Conservation (phyloP, 2,113 vertebrate species). For the Petrocephalus microphthalmus region DNA sequence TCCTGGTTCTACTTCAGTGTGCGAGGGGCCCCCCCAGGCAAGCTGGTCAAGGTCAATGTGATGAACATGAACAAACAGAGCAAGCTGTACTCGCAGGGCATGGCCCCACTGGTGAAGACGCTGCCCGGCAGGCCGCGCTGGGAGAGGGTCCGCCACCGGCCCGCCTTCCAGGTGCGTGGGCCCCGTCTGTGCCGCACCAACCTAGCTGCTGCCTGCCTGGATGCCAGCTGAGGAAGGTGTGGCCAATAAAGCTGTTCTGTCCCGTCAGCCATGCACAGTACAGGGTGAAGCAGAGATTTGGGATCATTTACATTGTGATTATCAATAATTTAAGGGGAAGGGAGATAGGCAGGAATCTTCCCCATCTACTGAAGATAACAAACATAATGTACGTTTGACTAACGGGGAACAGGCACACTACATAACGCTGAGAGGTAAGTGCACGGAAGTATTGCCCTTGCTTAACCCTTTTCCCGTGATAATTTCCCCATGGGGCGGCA, state of each 20-base stretch:
- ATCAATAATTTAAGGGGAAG: no score
- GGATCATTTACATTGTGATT: not conserved
- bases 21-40: constrained; percentile 70
- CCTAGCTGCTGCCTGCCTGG: not conserved
- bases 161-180: constrained; percentile 70
- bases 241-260: not conserved
- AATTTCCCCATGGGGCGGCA: no score
- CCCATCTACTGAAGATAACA: no score
- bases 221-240: not conserved
- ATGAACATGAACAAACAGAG: constrained; percentile 99
- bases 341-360: no score
- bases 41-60: constrained; percentile 85
- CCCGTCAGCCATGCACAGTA: not conserved
- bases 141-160: constrained; percentile 84
- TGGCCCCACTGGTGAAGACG: constrained; percentile 85
- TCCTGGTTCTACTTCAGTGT: constrained; percentile 98
- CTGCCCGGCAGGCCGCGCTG: constrained; percentile 75
- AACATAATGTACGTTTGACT: no score
- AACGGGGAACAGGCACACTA: no score
- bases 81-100: constrained; percentile 92
- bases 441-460: no score
- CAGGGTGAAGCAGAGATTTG: not conserved
- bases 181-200: not conserved
- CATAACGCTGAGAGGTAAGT: no score
- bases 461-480: no score